Evolutionary conservation across 2,797 vertebrate genomes (phyloP).

Genomic region (Buceros bicornis): DNA sequence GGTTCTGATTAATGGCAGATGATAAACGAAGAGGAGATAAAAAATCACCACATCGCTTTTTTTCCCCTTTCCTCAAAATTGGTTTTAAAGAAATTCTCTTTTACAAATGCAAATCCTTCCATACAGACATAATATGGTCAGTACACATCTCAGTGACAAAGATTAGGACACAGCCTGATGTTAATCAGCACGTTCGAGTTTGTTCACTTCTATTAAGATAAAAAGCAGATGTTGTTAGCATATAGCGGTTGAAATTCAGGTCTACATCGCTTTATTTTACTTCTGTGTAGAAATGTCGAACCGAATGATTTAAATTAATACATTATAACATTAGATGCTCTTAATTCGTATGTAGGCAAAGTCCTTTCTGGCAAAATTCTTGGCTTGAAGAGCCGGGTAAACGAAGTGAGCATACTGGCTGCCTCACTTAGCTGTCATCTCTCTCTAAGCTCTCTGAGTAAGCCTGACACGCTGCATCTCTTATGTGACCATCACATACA

Average conservation of each 20-base stretch:
- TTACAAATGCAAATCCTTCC: not conserved
- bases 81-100: not conserved
- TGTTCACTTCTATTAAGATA: not conserved
- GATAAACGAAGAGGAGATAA: not conserved
- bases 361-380: not conserved
- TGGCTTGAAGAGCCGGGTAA: not conserved
- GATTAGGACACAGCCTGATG: not conserved
- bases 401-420: conserved; percentile 52
- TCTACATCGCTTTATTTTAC: not conserved
- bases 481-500: not conserved
- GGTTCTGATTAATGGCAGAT: not conserved
- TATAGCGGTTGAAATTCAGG: not conserved
- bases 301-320: not conserved
- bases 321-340: not conserved
- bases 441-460: not conserved
- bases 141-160: not conserved
- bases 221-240: not conserved
- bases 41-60: not conserved
- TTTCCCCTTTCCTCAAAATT: not conserved
- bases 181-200: not conserved
- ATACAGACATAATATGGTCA: not conserved
- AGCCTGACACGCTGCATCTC: conserved; percentile 44
- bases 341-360: not conserved
- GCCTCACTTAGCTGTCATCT: conserved; percentile 31
- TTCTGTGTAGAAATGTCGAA: not conserved